A percentile compares a stretch with the other conserved stretches of the same genome.
These are phyloP conservation scores for Leptinotarsa juncta DNA, from an alignment of 2,888 invertebrate species.

Conservation along the genomic window DNA sequence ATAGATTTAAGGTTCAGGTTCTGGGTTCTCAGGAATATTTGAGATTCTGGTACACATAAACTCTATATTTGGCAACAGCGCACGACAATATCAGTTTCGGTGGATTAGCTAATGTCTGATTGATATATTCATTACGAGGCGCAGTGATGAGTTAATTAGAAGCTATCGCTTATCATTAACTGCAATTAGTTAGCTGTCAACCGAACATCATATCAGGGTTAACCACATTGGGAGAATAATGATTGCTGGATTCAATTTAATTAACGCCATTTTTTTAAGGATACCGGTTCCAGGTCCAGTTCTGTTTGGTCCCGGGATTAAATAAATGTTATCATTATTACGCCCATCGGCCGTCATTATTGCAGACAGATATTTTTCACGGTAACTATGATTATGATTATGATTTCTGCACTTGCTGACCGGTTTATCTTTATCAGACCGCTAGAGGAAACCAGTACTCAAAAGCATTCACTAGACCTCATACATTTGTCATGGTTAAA, in stretches of 20 bases:
- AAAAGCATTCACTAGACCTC: too few species aligned
- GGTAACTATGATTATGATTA: not conserved
- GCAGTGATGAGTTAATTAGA: slow-evolving; percentile 61
- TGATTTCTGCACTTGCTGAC: not conserved
- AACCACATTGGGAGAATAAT: slow-evolving; percentile 48
- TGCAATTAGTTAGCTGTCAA: slow-evolving; percentile 60
- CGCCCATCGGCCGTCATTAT: slow-evolving; percentile 13
- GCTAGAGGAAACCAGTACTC: not conserved
- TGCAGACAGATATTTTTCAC: not conserved
- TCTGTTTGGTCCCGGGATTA: slow-evolving; percentile 4
- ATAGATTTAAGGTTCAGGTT: too few species aligned
- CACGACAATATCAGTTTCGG: slow-evolving; percentile 36
- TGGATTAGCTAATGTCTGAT: slow-evolving; percentile 58
- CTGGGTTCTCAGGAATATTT: too few species aligned
- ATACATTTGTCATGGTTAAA: too few species aligned
- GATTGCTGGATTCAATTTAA: slow-evolving; percentile 51
- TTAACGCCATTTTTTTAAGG: slow-evolving; percentile 45
- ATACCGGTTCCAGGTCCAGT: slow-evolving; percentile 12
- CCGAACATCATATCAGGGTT: slow-evolving; percentile 52
- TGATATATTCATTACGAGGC: slow-evolving; percentile 61
- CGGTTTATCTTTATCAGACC: not conserved
- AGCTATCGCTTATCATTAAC: slow-evolving; percentile 58
- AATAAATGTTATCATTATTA: slow-evolving; percentile 13
- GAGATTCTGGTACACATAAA: too few species aligned
- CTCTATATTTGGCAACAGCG: slow-evolving; percentile 33